These are phyloP conservation scores for Urosaurus nigricauda DNA, from an alignment of 2,797 vertebrate species.

Conservation along the genomic window DNA sequence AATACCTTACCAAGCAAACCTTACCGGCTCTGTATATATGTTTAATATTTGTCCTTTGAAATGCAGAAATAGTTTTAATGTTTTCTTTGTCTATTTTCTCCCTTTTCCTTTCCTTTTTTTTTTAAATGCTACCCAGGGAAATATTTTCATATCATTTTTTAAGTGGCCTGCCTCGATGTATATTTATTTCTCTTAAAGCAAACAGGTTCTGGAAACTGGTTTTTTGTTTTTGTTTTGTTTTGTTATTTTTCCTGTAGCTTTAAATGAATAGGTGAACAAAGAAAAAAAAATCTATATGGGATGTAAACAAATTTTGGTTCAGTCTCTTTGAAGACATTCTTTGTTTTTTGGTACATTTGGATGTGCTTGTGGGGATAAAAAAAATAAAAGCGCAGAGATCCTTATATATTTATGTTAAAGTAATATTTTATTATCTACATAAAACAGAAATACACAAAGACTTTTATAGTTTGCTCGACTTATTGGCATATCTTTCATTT, in stretches of 20 bases:
- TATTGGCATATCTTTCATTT: conserved; percentile 87
- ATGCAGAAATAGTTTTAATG: conserved; percentile 87
- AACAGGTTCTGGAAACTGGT: conserved; percentile 87
- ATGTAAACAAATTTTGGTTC: conserved; percentile 86
- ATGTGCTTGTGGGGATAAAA: conserved; percentile 90
- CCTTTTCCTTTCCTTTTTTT: conserved; percentile 11
- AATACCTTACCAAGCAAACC: conserved; percentile 84
- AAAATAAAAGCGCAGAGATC: conserved; percentile 91
- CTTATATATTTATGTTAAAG: conserved; percentile 93
- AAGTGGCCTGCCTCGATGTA: conserved; percentile 86
- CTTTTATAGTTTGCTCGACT: conserved; percentile 92
- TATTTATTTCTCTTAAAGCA: conserved; percentile 87
- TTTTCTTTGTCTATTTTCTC: conserved; percentile 84
- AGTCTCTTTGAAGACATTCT: conserved; percentile 84
- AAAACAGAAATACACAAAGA: conserved; percentile 94
- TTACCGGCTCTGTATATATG: conserved; percentile 88
- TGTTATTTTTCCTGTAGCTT: conserved; percentile 89
- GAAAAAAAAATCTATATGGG: conserved; percentile 85
- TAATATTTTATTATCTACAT: conserved; percentile 94
- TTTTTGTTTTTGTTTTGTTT: conserved; percentile 71
- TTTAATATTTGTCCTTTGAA: conserved; percentile 92
- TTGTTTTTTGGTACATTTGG: conserved; percentile 90
- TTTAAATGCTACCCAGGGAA: conserved; percentile 89
- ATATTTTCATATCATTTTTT: conserved; percentile 86
- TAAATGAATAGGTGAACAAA: conserved; percentile 89